These are phyloP conservation scores for Brachionus calyciflorus DNA, from an alignment of 1,140 invertebrate species.

Conservation along the genomic window DNA sequence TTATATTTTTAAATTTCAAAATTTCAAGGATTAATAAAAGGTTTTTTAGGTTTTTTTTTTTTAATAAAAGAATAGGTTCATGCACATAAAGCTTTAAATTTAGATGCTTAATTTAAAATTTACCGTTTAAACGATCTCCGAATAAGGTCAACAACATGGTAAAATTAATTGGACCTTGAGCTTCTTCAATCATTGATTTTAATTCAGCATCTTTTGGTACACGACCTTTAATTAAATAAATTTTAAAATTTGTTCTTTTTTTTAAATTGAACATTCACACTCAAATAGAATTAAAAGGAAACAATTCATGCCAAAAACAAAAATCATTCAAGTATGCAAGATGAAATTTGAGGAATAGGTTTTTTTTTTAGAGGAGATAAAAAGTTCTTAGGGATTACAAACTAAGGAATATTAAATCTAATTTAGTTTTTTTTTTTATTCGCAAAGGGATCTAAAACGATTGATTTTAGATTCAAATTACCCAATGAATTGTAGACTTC, in stretches of 20 bases:
- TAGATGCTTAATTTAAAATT: not conserved
- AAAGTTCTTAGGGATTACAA: no score
- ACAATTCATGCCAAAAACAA: not conserved
- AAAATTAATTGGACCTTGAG: conserved; percentile 88
- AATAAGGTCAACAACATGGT: conserved; percentile 87
- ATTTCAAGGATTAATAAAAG: no score
- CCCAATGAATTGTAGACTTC: conserved; percentile 91
- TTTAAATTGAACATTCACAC: not conserved
- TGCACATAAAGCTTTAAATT: not conserved
- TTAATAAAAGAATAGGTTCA: conserved; percentile 77
- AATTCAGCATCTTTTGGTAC: conserved; percentile 83
- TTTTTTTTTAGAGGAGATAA: no score
- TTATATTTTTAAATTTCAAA: no score
- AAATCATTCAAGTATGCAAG: not conserved
- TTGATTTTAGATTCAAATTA: conserved; percentile 50
- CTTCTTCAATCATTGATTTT: conserved; percentile 83
- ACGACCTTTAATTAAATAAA: conserved; percentile 60
- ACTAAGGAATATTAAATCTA: no score
- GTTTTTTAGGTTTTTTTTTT: no score
- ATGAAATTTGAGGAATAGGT: no score
- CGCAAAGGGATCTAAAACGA: no score
- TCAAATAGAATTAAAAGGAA: not conserved
- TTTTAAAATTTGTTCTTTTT: not conserved
- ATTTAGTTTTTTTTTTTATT: no score
- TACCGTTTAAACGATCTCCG: conserved; percentile 64